phyloP scores from a whole-genome alignment of 2,797 vertebrate species.

The Rhabdophis nuchalis region DNA sequence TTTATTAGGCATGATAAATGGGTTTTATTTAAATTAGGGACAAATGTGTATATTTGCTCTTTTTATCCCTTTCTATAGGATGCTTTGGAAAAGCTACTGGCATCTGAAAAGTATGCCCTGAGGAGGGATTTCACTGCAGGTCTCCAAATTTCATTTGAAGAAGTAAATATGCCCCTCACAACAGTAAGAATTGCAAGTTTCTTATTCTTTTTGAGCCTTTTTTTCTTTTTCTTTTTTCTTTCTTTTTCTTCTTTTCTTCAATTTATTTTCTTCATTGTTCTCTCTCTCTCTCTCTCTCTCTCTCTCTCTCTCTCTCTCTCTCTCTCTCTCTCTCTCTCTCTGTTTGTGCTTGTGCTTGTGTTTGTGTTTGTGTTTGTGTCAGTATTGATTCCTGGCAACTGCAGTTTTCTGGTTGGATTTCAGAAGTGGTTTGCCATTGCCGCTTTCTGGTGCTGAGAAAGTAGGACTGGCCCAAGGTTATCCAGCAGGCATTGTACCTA shows the following conservation, averaged over 20 bases:
- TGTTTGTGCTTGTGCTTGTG: background rate
- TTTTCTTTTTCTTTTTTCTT: background rate
- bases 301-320: no score
- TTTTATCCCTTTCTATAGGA: conserved; percentile 55
- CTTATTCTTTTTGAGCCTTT: background rate
- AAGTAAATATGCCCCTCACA: conserved; percentile 11
- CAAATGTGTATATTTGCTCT: background rate
- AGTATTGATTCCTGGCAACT: background rate
- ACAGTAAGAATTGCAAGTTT: conserved; percentile 26
- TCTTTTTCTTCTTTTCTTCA: background rate
- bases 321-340: no score
- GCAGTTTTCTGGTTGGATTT: background rate
- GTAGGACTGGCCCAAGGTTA: background rate
- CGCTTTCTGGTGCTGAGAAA: background rate
- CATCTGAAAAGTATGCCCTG: conserved; percentile 57
- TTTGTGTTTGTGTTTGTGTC: background rate
- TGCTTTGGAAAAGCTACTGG: conserved; percentile 63
- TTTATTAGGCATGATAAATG: conserved; percentile 31
- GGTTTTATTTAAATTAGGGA: conserved; percentile 20
- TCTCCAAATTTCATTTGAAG: conserved; percentile 66
- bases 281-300: no score
- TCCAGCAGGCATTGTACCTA: background rate
- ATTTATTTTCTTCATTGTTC: no score
- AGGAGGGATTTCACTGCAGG: conserved; percentile 65
- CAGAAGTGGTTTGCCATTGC: background rate